phyloP scores from a whole-genome alignment of 2,888 invertebrate genomes.

The Pimpla rufipes region DNA sequence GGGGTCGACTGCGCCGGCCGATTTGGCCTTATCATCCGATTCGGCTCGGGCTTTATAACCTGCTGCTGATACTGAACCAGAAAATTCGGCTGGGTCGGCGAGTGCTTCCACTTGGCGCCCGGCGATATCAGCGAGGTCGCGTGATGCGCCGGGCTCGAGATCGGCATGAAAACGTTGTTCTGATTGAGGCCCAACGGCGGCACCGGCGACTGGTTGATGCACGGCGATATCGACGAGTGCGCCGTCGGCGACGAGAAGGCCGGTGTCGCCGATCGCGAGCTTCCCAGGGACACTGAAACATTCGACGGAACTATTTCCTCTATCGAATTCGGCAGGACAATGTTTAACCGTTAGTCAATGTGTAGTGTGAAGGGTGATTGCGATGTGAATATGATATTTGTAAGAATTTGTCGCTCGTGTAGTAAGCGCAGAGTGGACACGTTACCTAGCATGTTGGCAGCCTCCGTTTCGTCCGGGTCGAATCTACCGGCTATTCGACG shows the following conservation, averaged over 20 bases:
- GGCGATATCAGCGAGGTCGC: constrained; percentile 80
- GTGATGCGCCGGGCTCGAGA: constrained; percentile 89
- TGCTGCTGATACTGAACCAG: constrained; percentile 84
- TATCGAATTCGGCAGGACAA: constrained; percentile 74
- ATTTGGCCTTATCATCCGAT: constrained; percentile 88
- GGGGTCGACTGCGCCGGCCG: constrained; percentile 84
- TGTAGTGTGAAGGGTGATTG: constrained; percentile 18
- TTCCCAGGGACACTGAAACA: constrained; percentile 93
- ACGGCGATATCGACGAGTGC: constrained; percentile 89
- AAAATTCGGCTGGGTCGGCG: constrained; percentile 86
- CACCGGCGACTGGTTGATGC: constrained; percentile 89
- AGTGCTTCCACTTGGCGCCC: constrained; percentile 84
- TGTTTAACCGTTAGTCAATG: constrained; percentile 43
- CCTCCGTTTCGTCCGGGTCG: constrained; percentile 98
- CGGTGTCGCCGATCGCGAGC: constrained; percentile 96
- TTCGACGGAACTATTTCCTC: constrained; percentile 62
- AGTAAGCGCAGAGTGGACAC: constrained; percentile 49
- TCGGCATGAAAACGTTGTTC: constrained; percentile 96
- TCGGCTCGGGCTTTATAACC: constrained; percentile 89
- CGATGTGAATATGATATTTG: not conserved
- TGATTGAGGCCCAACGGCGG: constrained; percentile 90
- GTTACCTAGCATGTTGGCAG: constrained; percentile 97
- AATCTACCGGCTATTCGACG: constrained; percentile 92
- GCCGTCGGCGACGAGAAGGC: constrained; percentile 93
- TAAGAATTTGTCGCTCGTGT: not conserved